phyloP scores from a whole-genome alignment of 2,797 vertebrate species.

The Gymnothorax reevesii region DNA sequence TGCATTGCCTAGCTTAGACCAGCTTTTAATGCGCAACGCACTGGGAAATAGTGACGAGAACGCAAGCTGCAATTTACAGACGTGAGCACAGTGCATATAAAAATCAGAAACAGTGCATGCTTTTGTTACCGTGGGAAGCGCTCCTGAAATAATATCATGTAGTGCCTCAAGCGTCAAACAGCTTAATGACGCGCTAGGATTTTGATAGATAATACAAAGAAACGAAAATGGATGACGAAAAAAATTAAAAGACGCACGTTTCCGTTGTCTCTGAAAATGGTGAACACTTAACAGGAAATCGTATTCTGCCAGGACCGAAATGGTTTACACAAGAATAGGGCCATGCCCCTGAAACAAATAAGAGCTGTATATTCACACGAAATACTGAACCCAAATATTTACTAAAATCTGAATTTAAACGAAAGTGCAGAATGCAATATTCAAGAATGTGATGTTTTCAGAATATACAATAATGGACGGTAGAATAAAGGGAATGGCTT shows the following conservation, averaged over 20 bases:
- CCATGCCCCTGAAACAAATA: neutral
- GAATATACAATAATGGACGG: neutral
- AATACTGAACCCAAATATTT: neutral
- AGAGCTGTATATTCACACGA: neutral
- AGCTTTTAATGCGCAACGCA: neutral
- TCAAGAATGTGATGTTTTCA: neutral
- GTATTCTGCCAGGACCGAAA: neutral
- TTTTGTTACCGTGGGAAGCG: constrained; percentile 4
- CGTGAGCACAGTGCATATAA: neutral
- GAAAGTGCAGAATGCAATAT: neutral
- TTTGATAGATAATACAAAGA: neutral
- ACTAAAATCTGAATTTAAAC: neutral
- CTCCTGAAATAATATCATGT: constrained; percentile 13
- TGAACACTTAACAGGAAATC: neutral
- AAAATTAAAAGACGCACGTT: neutral
- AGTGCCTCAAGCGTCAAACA: constrained; percentile 5
- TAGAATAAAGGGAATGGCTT: neutral
- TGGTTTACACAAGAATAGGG: neutral
- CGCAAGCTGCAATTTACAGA: neutral
- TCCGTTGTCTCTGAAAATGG: constrained; percentile 10
- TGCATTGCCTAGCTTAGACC: neutral
- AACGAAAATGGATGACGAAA: neutral
- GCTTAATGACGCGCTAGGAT: neutral
- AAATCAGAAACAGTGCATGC: neutral
- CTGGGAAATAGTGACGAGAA: neutral